phyloP scores from a whole-genome alignment of 2,113 vertebrate genomes.

The Burhinus oedicnemus region DNA sequence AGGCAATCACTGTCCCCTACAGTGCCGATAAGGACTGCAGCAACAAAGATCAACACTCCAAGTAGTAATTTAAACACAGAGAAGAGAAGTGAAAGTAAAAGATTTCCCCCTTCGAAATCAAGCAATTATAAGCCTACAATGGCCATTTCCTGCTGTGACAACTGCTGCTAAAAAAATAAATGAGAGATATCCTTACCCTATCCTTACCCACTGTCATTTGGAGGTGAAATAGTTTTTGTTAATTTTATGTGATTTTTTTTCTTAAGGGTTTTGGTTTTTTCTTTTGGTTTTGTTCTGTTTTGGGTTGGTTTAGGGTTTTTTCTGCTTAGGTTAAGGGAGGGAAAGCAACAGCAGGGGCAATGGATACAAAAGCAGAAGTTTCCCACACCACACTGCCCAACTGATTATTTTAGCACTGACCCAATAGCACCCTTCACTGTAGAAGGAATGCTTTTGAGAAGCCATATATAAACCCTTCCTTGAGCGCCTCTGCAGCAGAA shows the following conservation, averaged over 20 bases:
- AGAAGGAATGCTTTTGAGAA: conserved; percentile 42
- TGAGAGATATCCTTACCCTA: neutral
- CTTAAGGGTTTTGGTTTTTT: rapidly evolving
- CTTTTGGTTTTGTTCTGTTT: neutral
- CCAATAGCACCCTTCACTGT: neutral
- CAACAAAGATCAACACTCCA: conserved; percentile 36
- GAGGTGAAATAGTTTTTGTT: neutral
- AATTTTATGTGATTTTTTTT: neutral
- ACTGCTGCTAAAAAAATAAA: conserved; percentile 7
- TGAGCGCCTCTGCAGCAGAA: neutral
- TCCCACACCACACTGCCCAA: neutral
- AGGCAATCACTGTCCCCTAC: conserved; percentile 52
- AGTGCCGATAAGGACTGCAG: conserved; percentile 46
- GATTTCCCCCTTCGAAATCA: neutral
- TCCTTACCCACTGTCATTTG: neutral
- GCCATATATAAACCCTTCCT: conserved; percentile 6
- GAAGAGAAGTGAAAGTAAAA: conserved; percentile 30
- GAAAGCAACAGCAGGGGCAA: neutral
- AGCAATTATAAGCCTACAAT: conserved; percentile 22
- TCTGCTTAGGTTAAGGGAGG: neutral
- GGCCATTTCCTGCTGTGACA: conserved; percentile 21
- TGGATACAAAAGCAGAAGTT: neutral
- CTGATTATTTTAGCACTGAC: conserved; percentile 39
- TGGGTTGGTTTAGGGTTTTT: neutral
- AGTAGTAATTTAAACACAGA: conserved; percentile 47